Evolutionary conservation across 2,888 invertebrate genomes (phyloP), one percentile per base, ranked within the genome.

Genomic region (Thelaira solivaga): DNA sequence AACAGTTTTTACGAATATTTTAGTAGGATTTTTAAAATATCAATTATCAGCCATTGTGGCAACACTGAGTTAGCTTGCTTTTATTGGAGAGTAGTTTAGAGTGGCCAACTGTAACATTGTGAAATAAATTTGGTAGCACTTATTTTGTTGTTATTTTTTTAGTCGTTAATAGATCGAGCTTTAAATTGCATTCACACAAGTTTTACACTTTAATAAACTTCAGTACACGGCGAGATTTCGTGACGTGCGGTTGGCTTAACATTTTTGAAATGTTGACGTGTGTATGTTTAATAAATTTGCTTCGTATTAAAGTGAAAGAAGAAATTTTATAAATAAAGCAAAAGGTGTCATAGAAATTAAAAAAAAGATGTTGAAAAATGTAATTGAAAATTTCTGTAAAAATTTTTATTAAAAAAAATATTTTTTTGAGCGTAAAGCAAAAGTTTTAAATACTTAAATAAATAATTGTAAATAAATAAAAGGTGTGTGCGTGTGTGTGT

Each of bases 181-280:
- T 72, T 61, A 18, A 68, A 53, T 16, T 68, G 74, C 74, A 68
- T 68, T 75, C 26, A 34, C 24, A 13, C 8, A 61, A 57, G 51
- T 65, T 78, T 65, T 47, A 29, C 61, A 65, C 39, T 65, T 69
- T 53, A 49, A 26, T 20, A n/a, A 16, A 20, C 39, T 65, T 76
- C 36, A 77, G 77, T 77, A 68, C 59, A 47, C 65, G 69, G 65
- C 64, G 64, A 73, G 73, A 73, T 34, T 73, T 69, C 68, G 57
- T 68, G 45, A 36, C 41, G 64, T 51, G 13, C 22, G 51, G 62
- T 67, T 68, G 47, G 34, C 8, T 29, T 29, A 4, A 8, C 47
- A 31, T 43, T 20, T 41, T 69, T 16, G 13, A 69, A 71, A 59
- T 43, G 59, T n/a, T 39, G 41, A 34, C 20, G 45, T 68, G 51